These are phyloP conservation scores for Lagria hirta DNA, from an alignment of 2,888 invertebrate species.

Conservation along the genomic window DNA sequence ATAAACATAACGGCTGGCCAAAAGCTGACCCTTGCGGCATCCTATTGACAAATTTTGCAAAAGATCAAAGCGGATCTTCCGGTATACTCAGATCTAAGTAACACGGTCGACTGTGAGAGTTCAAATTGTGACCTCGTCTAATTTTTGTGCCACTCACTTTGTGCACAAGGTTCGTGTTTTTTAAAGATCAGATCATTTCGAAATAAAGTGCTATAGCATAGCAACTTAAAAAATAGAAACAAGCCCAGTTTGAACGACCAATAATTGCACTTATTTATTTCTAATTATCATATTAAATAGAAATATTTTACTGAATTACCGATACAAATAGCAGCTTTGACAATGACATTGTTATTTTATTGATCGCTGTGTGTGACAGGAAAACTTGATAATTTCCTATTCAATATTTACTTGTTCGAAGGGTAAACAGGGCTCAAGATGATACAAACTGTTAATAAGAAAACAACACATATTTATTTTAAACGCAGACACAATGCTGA, in stretches of 20 bases:
- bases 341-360: conserved; percentile 11
- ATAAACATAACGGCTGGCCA: no score
- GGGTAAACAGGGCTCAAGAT: no score
- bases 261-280: conserved; percentile 24
- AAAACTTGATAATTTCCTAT: no score
- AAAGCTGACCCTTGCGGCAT: conserved; percentile 6
- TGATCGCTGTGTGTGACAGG: no score
- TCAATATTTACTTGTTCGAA: no score
- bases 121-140: conserved; percentile 31
- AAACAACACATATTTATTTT: no score
- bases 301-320: conserved; percentile 19
- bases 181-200: conserved; percentile 22
- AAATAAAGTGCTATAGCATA: conserved; percentile 17
- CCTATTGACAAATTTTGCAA: conserved; percentile 1
- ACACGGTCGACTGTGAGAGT: conserved; percentile 23
- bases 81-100: conserved; percentile 10
- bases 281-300: conserved; percentile 20
- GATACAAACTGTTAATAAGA: no score
- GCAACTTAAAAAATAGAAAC: conserved; percentile 20
- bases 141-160: conserved; percentile 29
- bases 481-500: no score
- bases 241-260: conserved; percentile 11
- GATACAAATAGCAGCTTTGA: conserved; percentile 6
- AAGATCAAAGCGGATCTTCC: conserved; percentile 15
- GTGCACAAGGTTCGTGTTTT: conserved; percentile 18